Percentiles rank a stretch among this genome's conserved stretches.
These are phyloP conservation scores for Catocala nupta DNA, from an alignment of 2,888 invertebrate genomes.

Conservation along the genomic window DNA sequence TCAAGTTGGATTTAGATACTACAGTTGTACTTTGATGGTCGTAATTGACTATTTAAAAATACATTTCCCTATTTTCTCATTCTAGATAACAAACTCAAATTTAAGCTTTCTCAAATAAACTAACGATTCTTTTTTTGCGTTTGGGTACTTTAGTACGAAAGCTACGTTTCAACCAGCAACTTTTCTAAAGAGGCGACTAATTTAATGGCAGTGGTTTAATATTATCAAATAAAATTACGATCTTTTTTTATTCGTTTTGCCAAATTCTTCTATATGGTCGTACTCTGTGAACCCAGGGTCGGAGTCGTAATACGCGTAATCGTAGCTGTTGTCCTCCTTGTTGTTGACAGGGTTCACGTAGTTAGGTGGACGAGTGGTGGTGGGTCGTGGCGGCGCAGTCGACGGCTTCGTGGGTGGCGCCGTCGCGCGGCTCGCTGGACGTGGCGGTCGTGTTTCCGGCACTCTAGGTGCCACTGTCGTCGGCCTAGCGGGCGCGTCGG, in stretches of 20 bases:
- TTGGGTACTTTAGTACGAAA: slow-evolving; percentile 21
- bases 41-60: slow-evolving; percentile 16
- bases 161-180: slow-evolving; percentile 24
- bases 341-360: slow-evolving; percentile 81
- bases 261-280: slow-evolving; percentile 89
- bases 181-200: slow-evolving; percentile 79
- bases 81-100: slow-evolving; percentile 21
- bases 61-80: slow-evolving; percentile 3
- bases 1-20: slow-evolving; percentile 46
- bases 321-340: slow-evolving; percentile 91
- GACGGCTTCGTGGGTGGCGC: slow-evolving; percentile 55
- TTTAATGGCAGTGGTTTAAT: slow-evolving; percentile 80
- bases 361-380: slow-evolving; percentile 63
- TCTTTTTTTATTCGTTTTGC: slow-evolving; percentile 85
- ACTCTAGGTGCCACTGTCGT: slow-evolving; percentile 60
- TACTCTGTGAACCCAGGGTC: slow-evolving; percentile 88
- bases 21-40: slow-evolving; percentile 41
- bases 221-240: slow-evolving; percentile 60
- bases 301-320: slow-evolving; percentile 95
- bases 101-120: slow-evolving; percentile 15
- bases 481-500: slow-evolving; percentile 56
- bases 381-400: slow-evolving; percentile 55
- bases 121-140: slow-evolving; percentile 22
- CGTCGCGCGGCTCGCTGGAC: slow-evolving; percentile 59
- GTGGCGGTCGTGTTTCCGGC: slow-evolving; percentile 61